Evolutionary conservation across 2,113 vertebrate genomes (phyloP), one percentile per base, ranked within the genome.

Genomic region (Sinosuthora webbiana): DNA sequence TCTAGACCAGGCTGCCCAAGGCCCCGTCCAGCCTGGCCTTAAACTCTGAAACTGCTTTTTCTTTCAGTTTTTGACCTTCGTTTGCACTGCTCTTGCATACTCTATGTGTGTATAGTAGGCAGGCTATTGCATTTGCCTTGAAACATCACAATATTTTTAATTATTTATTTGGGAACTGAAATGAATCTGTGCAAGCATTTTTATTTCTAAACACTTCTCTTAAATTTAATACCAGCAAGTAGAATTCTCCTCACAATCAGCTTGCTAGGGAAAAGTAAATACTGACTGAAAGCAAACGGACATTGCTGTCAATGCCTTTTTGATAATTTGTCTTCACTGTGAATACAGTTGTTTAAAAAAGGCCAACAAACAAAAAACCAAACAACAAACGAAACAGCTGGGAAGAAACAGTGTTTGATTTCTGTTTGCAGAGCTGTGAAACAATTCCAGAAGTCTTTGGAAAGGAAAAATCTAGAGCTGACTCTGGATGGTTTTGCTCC

Each of bases 291-390:
- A 83, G 75, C 65, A 68, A 85, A 76, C 1, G 8, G n/a, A 39
- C 10, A 5, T 62, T 39, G 52, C 53, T 79, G 53, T 75, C 65
- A 84, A 9, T 79, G n/a, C 7, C 9, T 45, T 73, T 73, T 82
- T 44, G 28, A 56, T 68, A 14, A 56, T 81, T 87, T 87, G 15
- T 79, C 49, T 81, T 94, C 30, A 42, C 11, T 75, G 19, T 63
- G 16, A 71, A 78, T 39, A 5, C 28, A 47, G 9, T 75, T 70
- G 28, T 62, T 73, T 30, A 15, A 90, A 52, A 52, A 59, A 78
- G 10, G 0, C 23, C 30, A 74, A 12, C 0, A 7, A 76, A 30
- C 16, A 2, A 24, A 55, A 62, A 45, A 45, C 2, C 27, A 53
- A 28, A 11, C 39, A 59, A 59, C 8, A 60, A 45, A 45, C 0